Evolutionary conservation across 64 coral and sea anemone genomes (phyloP).

Genomic region (Anthopleura sola): DNA sequence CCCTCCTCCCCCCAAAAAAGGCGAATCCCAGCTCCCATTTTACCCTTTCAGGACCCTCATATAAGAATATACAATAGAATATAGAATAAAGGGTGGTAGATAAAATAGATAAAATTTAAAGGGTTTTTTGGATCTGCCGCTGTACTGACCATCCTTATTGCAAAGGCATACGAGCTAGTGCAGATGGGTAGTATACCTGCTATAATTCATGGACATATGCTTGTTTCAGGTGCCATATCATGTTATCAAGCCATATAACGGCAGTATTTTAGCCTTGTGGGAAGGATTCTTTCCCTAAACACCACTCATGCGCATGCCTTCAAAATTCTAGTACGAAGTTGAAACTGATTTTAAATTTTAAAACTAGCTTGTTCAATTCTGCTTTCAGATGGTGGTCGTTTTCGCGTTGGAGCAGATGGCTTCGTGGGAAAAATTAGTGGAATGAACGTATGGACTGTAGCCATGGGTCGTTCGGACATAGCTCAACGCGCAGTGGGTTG

Average conservation of each 20-base stretch:
- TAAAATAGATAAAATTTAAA: too few relatives aligned
- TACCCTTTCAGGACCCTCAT: too few relatives aligned
- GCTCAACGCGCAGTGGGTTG: conserved; percentile 10
- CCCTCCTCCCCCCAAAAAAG: too few relatives aligned
- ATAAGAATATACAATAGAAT: too few relatives aligned
- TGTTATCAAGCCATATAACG: conserved; percentile 71
- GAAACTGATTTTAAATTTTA: not conserved
- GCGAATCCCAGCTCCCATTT: too few relatives aligned
- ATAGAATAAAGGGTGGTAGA: too few relatives aligned
- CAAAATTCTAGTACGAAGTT: too few relatives aligned
- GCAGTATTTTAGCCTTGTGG: conserved; percentile 63
- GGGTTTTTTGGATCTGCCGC: too few relatives aligned
- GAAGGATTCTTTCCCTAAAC: conserved; percentile 43
- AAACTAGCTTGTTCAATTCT: not conserved
- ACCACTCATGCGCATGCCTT: too few relatives aligned
- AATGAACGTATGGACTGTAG: not conserved
- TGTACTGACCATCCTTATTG: too few relatives aligned
- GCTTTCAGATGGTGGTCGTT: not conserved
- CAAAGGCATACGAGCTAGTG: too few relatives aligned
- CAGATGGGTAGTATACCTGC: too few relatives aligned
- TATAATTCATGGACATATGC: not conserved
- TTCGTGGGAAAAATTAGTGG: not conserved
- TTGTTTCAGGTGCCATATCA: conserved; percentile 46
- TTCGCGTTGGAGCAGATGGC: not conserved
- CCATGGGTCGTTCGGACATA: not conserved